Evolutionary conservation across 2,797 vertebrate species (phyloP).

Genomic region (Arremon aurantiirostris): DNA sequence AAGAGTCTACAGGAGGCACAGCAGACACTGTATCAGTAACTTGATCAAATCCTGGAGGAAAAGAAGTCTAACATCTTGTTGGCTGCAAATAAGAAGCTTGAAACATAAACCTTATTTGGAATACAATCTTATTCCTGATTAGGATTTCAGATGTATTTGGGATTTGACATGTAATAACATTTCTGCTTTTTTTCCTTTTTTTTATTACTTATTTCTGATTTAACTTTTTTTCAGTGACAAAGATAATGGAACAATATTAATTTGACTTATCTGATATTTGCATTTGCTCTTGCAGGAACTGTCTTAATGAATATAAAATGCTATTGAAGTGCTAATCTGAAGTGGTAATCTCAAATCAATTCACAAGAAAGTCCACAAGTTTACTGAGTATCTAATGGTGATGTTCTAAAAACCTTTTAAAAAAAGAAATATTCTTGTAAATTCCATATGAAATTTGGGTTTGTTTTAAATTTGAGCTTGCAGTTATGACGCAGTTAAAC

Average conservation of each 20-base stretch:
- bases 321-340: background rate
- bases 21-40: background rate
- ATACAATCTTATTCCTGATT: background rate
- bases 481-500: background rate
- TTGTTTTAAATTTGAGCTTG: background rate
- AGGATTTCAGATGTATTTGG: background rate
- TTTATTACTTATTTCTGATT: background rate
- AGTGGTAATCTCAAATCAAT: background rate
- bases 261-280: background rate
- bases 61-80: background rate
- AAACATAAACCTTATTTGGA: background rate
- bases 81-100: background rate
- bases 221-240: background rate
- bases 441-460: background rate
- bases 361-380: background rate
- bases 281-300: background rate
- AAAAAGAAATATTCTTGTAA: background rate
- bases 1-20: background rate
- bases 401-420: background rate
- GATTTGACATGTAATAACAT: background rate
- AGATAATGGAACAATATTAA: background rate
- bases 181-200: background rate
- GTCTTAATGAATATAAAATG: background rate
- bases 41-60: background rate
- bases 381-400: background rate